These are phyloP conservation scores for Gallinago nigripennis DNA, from an alignment of 2,797 vertebrate species.

Conservation along the genomic window DNA sequence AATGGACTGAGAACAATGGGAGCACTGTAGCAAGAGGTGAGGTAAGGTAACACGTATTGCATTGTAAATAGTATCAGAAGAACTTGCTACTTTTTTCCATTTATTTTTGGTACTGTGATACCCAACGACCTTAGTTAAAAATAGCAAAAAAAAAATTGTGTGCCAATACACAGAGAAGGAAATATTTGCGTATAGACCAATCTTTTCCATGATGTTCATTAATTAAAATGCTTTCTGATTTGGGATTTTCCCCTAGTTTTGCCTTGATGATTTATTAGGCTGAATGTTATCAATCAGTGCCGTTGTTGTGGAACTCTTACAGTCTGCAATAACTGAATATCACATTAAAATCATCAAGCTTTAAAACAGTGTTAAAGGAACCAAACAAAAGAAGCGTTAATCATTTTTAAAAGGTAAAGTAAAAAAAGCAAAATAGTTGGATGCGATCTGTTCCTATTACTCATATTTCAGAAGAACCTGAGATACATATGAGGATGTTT, in stretches of 20 bases:
- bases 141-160: not conserved
- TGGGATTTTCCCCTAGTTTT: not conserved
- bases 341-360: not conserved
- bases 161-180: not conserved
- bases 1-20: not conserved
- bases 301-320: not conserved
- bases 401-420: not conserved
- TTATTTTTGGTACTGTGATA: not conserved
- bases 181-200: not conserved
- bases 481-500: not conserved
- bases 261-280: not conserved
- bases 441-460: not conserved
- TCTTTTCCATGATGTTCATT: not conserved
- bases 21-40: not conserved
- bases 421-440: not conserved
- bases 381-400: not conserved
- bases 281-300: not conserved
- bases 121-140: constrained; percentile 9
- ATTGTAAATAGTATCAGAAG: not conserved
- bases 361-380: not conserved
- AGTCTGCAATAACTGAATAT: not conserved
- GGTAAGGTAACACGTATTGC: not conserved
- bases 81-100: constrained; percentile 22
- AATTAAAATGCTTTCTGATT: not conserved
- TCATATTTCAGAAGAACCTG: not conserved